Base-by-base conservation (phyloP, 1,140 invertebrate genomes). In the Melitaea cinxia region DNA sequence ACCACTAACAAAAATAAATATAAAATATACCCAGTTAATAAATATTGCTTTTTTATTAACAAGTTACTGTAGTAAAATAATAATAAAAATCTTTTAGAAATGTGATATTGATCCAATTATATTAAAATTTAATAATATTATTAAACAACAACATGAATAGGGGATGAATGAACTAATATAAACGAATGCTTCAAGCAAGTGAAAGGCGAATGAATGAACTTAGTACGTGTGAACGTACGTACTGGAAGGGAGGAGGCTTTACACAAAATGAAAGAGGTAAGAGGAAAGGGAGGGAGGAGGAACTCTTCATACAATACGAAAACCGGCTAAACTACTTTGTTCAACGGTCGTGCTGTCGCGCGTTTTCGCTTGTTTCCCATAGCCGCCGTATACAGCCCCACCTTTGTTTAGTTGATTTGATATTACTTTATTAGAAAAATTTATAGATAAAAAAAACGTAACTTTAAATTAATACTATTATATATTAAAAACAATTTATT, bases 281-380 rank as follows among this genome's bases (percentile, higher is more conserved):
- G 80, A 73, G 73, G 77, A 72, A 80, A 75, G 78, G 82, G 37
- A 75, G 78, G 73, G 79, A 82, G 79, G 82, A 79, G 77, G 78
- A 80, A 80, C 61, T 73, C 76, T 70, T 72, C 70, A 69, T 52
- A 52, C 49, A 15, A 52, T 21, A 58, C 26, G 72, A 88, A 47
- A 91, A 91, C 87, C 85, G 85, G 86, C 82, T 82, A 84, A 86
- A 86, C 88, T 65, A 85, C 86, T 88, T 83, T 82, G 78, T 83
- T 73, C 85, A 89, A 89, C 88, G 86, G 88, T 88, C 82, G 84
- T 78, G 73, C 79, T 55, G 73, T 73, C 79, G 83, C 84, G 83
- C 75, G 78, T 83, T 85, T 86, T 83, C 77, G 77, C 72, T 85
- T 83, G 75, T 83, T 86, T 80, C 76, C 72, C 59, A 67, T 80